These are phyloP conservation scores for Meiosimyza decipiens DNA, from an alignment of 2,888 invertebrate species.

Conservation along the genomic window DNA sequence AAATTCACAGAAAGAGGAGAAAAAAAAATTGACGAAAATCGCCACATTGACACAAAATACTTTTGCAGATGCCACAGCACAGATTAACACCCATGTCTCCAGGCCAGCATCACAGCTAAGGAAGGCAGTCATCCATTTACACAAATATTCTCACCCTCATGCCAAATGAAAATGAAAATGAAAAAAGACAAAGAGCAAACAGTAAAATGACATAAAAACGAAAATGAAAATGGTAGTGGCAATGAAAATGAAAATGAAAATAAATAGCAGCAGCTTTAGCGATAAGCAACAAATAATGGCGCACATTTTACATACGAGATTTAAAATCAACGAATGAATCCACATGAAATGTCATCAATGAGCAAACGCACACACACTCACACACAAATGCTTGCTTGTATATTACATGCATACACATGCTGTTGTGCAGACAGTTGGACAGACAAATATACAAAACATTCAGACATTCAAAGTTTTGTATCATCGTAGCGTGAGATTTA, in stretches of 20 bases:
- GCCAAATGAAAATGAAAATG: background rate
- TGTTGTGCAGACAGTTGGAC: too few relatives aligned
- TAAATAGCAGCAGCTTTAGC: conserved; percentile 36
- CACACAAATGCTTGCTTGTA: background rate
- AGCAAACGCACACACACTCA: background rate
- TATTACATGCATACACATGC: background rate
- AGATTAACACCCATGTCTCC: background rate
- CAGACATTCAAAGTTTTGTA: too few relatives aligned
- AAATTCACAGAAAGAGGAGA: too few relatives aligned
- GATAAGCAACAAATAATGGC: conserved; percentile 40
- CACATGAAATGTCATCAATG: conserved; percentile 15
- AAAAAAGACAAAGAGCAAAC: background rate
- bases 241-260: conserved; percentile 49
- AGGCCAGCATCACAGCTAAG: too few relatives aligned
- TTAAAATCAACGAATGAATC: conserved; percentile 10
- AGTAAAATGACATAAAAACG: background rate
- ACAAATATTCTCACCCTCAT: background rate
- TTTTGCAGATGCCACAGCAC: conserved; percentile 4
- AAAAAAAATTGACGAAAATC: too few relatives aligned
- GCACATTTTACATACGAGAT: conserved; percentile 28
- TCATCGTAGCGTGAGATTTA: conserved; percentile 21
- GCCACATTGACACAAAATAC: background rate
- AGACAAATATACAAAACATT: too few relatives aligned
- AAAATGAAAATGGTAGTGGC: background rate
- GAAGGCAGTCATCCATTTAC: too few relatives aligned